phyloP scores from a whole-genome alignment of 2,797 vertebrate genomes.

The Trachurus trachurus region DNA sequence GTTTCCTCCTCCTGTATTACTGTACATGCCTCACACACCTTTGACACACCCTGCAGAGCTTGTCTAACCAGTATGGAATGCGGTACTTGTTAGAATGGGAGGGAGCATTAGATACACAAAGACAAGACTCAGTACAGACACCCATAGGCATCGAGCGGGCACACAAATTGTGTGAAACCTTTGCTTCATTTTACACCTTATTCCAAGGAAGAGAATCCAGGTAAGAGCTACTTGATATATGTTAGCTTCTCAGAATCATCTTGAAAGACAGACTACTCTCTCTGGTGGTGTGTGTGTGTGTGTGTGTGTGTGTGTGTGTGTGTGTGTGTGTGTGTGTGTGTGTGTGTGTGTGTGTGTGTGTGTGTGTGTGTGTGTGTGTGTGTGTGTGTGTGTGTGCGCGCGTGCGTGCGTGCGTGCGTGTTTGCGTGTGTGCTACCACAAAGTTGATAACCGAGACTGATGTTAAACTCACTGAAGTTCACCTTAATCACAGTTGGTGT shows the following conservation, averaged over 20 bases:
- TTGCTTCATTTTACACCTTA: not conserved
- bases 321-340: too few species aligned
- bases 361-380: too few species aligned
- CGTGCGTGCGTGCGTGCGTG: too few species aligned
- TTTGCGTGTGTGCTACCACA: not conserved
- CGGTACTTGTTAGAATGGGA: not conserved
- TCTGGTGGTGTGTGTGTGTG: too few species aligned
- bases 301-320: too few species aligned
- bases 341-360: too few species aligned
- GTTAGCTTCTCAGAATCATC: not conserved
- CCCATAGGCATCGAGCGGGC: not conserved
- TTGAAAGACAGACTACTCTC: not conserved
- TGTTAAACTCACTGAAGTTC: not conserved
- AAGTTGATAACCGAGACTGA: not conserved
- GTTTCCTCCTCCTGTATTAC: not conserved
- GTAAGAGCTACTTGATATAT: constrained; percentile 28
- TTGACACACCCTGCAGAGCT: constrained; percentile 35
- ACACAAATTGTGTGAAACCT: not conserved
- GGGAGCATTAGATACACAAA: not conserved
- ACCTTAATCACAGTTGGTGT: not conserved
- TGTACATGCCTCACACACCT: not conserved
- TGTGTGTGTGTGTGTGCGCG: too few species aligned
- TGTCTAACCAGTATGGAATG: constrained; percentile 54
- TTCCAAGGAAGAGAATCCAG: constrained; percentile 3
- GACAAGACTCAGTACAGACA: not conserved